Conservation (phyloP, 2,113 vertebrate genomes). For the Lepus europaeus region DNA sequence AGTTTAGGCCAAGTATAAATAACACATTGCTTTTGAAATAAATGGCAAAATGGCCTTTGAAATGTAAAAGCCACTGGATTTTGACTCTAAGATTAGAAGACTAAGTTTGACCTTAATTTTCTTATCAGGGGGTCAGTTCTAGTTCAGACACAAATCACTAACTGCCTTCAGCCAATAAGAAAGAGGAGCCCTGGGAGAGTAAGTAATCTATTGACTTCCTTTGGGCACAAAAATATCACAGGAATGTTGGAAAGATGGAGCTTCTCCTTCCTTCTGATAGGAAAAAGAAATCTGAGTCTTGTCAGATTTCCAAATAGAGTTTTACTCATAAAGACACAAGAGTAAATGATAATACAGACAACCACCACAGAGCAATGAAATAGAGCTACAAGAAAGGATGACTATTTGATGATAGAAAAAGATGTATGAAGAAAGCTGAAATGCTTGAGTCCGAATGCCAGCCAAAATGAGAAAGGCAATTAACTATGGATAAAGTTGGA, state of each 20-base stretch:
- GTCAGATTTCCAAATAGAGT: constrained; percentile 44
- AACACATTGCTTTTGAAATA: constrained; percentile 58
- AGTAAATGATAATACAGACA: not conserved
- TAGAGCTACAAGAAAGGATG: not conserved
- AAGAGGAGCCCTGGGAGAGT: not conserved
- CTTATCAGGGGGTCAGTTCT: not conserved
- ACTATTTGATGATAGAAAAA: not conserved
- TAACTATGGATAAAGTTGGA: not conserved
- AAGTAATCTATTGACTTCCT: not conserved
- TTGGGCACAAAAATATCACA: not conserved
- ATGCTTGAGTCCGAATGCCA: not conserved
- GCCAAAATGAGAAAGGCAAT: not conserved
- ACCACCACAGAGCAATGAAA: constrained; percentile 40
- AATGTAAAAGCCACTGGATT: constrained; percentile 68
- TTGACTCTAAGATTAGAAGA: constrained; percentile 72
- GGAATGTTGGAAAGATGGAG: not conserved
- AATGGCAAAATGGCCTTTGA: constrained; percentile 44
- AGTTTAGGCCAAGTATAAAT: constrained; percentile 66
- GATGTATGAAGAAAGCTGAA: not conserved
- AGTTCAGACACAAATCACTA: not conserved
- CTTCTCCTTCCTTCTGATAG: not conserved
- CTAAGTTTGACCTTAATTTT: constrained; percentile 64
- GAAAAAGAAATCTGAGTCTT: not conserved
- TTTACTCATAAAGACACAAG: constrained; percentile 10
- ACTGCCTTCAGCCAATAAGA: not conserved